These are phyloP conservation scores for Anneissia japonica DNA, from an alignment of 35 echinoderm and acorn worm genomes.

Conservation along the genomic window DNA sequence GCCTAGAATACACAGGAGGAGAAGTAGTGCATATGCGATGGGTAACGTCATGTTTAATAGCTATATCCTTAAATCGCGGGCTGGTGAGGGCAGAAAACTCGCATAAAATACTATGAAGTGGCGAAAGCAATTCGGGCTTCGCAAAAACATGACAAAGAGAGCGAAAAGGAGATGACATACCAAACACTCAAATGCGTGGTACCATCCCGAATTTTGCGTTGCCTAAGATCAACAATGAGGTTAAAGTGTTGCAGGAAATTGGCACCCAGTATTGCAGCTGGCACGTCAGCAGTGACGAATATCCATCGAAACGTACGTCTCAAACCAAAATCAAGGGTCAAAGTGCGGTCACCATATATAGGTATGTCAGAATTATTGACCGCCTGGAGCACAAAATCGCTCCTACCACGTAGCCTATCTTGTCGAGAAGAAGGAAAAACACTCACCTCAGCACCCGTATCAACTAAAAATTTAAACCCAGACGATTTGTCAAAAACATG, in stretches of 20 bases:
- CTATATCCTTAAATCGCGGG: not conserved
- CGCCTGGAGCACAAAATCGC: not conserved
- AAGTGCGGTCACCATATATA: not conserved
- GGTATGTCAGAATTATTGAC: not conserved
- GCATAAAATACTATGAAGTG: no score
- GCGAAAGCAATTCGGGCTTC: no score
- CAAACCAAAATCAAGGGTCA: constrained; percentile 5
- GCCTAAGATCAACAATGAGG: constrained; percentile 25
- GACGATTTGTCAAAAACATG: no score
- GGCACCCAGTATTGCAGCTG: constrained; percentile 25
- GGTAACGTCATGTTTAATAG: constrained; percentile 13
- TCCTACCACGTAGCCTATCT: no score
- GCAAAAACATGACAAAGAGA: no score
- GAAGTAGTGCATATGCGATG: constrained; percentile 3
- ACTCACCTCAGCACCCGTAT: no score
- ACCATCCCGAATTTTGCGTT: constrained; percentile 8
- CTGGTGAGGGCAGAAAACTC: not conserved
- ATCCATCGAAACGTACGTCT: constrained; percentile 2
- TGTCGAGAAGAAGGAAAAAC: no score
- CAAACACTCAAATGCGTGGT: constrained; percentile 13
- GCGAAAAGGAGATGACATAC: not conserved
- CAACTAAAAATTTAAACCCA: no score
- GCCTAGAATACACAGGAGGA: not conserved
- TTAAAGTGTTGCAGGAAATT: constrained; percentile 36
- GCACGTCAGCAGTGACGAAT: constrained; percentile 31